Base-by-base conservation (phyloP, 1,140 invertebrate genomes). In the Hermatobates lingyangjiaoensis region DNA sequence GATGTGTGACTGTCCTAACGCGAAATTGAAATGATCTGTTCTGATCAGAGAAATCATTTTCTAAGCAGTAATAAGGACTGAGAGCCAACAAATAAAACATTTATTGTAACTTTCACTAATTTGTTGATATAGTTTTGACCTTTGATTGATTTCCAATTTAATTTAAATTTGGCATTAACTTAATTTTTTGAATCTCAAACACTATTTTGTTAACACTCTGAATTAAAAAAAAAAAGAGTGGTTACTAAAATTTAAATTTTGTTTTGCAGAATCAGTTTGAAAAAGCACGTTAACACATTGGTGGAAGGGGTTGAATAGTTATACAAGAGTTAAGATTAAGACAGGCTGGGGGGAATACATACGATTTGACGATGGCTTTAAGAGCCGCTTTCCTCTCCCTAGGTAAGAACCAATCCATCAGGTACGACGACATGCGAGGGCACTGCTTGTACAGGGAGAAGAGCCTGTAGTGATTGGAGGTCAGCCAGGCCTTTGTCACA, bases 381-480 rank as follows among this genome's bases (percentile, higher is more conserved):
- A 97, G 71, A 58, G 91, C 92, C 59, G 73, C 68, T 69, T 89
- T 94, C 62, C 93, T 73, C 64, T 94, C 90, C 62, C 92, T 73
- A 45, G 90, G 81, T 62, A 90, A 76, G 74, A 97, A 96, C 91
- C 91, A 95, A 68, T 97, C 91, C 68, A 98, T 87, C 46, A 98
- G 74, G 69, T 88, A 94, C 24, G 83, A 84, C n/a, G 87, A 81
- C 93, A 97, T 97, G 64, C 85, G 76, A 10, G 94, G 94, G 21
- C 93, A 83, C 45, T 65, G 66, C 54, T 74, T 74, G 68, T 95
- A 96, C 42, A 98, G 69, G 60, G 81, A 74, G 73, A 97, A 97
- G 67, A 97, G 87, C 65, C 75, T 81, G 66, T 87, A 81, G 66
- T 89, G 91, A 71, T 95, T 94, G 58, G 79, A 79, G 55, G 88